Percentiles rank a stretch among this genome's conserved stretches.
phyloP scores from a whole-genome alignment of 2,888 invertebrate species.

The Lordiphosa andalusiaca region DNA sequence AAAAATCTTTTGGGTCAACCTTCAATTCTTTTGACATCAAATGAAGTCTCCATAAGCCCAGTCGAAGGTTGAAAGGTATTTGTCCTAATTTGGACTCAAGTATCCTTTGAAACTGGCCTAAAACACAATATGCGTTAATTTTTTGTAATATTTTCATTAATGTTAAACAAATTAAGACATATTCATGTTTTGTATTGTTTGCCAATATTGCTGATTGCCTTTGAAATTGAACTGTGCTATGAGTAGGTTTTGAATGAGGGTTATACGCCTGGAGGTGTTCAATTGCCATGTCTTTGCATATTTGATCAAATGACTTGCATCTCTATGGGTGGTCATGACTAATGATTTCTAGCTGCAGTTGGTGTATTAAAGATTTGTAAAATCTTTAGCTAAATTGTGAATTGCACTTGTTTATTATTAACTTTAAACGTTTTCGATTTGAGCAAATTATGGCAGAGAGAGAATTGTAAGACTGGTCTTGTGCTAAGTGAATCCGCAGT shows the following conservation, averaged over 20 bases:
- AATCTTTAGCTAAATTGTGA: too few species aligned
- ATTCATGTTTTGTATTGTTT: constrained; percentile 18
- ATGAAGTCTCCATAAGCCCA: constrained; percentile 27
- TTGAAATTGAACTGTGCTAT: constrained; percentile 3
- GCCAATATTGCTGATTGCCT: not conserved
- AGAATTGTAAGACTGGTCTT: too few species aligned
- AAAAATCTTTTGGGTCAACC: constrained; percentile 35
- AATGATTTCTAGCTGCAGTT: not conserved
- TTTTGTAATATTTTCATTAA: constrained; percentile 23
- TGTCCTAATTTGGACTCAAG: too few species aligned
- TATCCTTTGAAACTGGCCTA: too few species aligned
- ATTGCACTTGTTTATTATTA: too few species aligned
- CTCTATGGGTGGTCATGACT: not conserved
- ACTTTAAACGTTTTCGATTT: too few species aligned
- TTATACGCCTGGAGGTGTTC: not conserved
- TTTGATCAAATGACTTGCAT: constrained; percentile 6
- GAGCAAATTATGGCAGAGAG: too few species aligned
- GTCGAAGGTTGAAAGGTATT: constrained; percentile 26
- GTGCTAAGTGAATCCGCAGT: too few species aligned
- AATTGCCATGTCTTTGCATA: not conserved
- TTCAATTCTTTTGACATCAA: constrained; percentile 34
- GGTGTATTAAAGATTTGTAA: too few species aligned
- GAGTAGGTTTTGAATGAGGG: not conserved
- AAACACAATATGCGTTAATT: not conserved
- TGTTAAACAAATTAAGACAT: constrained; percentile 14